These are phyloP conservation scores for Charadrius vociferus DNA, from an alignment of 2,113 vertebrate genomes.

Conservation along the genomic window DNA sequence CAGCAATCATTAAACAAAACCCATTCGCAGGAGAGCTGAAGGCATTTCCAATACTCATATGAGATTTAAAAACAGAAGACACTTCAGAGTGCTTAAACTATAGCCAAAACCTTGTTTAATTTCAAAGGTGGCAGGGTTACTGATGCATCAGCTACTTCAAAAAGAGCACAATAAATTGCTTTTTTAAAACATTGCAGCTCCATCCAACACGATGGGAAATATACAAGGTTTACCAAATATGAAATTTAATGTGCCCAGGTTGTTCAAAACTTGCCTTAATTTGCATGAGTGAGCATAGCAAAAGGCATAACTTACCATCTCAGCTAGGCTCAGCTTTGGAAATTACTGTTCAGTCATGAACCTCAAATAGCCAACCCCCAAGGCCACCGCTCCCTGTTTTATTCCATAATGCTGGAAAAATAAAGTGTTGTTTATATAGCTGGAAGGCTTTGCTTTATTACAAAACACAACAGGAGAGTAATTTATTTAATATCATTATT, in stretches of 20 bases:
- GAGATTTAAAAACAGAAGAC: slow-evolving; percentile 59
- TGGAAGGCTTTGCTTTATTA: slow-evolving; percentile 19
- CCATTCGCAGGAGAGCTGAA: slow-evolving; percentile 43
- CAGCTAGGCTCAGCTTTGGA: background rate
- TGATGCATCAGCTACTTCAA: slow-evolving; percentile 51
- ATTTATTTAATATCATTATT: slow-evolving; percentile 35
- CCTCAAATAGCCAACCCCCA: background rate
- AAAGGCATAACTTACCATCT: background rate
- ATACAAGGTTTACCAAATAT: background rate
- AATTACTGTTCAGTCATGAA: slow-evolving; percentile 17
- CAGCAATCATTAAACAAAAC: slow-evolving; percentile 64
- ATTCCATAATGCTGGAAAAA: slow-evolving; percentile 31
- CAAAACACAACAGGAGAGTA: slow-evolving; percentile 23
- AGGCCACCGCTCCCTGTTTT: slow-evolving; percentile 16
- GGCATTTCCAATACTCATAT: slow-evolving; percentile 27
- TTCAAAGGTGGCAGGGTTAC: slow-evolving; percentile 54
- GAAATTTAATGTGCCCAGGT: slow-evolving; percentile 3
- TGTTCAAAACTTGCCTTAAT: background rate
- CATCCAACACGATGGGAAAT: background rate
- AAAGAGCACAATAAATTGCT: slow-evolving; percentile 23
- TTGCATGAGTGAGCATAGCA: background rate
- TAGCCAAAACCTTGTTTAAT: slow-evolving; percentile 47
- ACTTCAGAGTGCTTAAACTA: slow-evolving; percentile 22
- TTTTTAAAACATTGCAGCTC: background rate
- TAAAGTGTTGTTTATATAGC: slow-evolving; percentile 28